These are phyloP conservation scores for Orchesella cincta DNA, from an alignment of 1,140 invertebrate species.

Conservation along the genomic window DNA sequence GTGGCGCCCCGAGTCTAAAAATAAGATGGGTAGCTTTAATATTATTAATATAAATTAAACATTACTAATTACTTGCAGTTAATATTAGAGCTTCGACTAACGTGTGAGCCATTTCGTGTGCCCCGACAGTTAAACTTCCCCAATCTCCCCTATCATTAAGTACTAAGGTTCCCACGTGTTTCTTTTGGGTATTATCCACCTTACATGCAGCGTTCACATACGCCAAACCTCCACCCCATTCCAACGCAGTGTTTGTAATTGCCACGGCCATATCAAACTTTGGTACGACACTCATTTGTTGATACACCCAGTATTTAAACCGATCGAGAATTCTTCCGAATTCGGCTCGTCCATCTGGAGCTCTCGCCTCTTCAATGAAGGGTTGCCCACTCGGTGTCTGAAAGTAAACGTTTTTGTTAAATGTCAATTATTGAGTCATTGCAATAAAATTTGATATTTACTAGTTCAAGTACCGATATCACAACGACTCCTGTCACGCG, in stretches of 20 bases:
- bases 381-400: conserved; percentile 30
- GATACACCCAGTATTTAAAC: conserved; percentile 27
- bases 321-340: conserved; percentile 14
- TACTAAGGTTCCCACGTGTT: not conserved
- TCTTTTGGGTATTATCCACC: not conserved
- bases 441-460: too few species aligned
- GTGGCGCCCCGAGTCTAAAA: not conserved
- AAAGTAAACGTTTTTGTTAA: too few species aligned
- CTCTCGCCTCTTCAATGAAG: conserved; percentile 34
- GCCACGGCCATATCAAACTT: conserved; percentile 24
- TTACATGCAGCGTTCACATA: not conserved
- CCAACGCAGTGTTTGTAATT: not conserved
- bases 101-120: not conserved
- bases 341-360: conserved; percentile 30
- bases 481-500: not conserved
- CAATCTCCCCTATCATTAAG: not conserved
- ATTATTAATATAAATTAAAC: too few species aligned
- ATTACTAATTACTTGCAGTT: too few species aligned
- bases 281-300: not conserved
- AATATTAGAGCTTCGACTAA: too few species aligned
- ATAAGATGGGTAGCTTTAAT: too few species aligned
- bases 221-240: not conserved
- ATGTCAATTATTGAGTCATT: too few species aligned
- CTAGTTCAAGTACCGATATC: too few species aligned
- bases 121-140: not conserved